These are phyloP conservation scores for Phthorimaea operculella DNA, from an alignment of 1,140 invertebrate genomes.

Conservation along the genomic window DNA sequence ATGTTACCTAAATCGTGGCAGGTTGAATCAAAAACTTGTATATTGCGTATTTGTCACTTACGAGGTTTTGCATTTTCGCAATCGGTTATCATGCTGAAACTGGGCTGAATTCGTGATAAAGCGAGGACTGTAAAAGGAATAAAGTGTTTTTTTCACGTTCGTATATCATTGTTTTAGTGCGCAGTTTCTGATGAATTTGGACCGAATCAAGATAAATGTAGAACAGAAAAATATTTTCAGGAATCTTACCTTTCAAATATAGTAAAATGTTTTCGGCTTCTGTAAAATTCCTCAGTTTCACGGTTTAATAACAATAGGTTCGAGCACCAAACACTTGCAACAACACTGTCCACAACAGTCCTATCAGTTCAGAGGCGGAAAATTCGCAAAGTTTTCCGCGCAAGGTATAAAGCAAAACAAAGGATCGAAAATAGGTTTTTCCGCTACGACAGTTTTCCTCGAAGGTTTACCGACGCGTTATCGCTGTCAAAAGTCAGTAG, in stretches of 20 bases:
- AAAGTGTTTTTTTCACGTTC: no score
- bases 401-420: no score
- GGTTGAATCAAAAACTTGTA: no score
- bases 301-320: conserved; percentile 35
- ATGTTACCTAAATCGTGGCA: no score
- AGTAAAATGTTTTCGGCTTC: conserved; percentile 39
- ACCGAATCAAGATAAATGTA: conserved; percentile 36
- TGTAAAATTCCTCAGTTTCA: conserved; percentile 57
- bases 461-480: conserved; percentile 21
- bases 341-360: conserved; percentile 36
- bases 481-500: conserved; percentile 45
- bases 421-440: no score
- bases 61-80: no score
- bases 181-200: conserved; percentile 25
- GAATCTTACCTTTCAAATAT: conserved; percentile 57
- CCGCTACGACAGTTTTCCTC: no score
- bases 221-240: conserved; percentile 3
- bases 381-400: neutral
- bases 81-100: no score
- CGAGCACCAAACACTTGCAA: conserved; percentile 40
- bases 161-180: neutral
- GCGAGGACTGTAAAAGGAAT: no score
- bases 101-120: no score
- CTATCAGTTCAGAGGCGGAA: neutral
- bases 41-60: no score